Evolutionary conservation across 2,797 vertebrate species (phyloP).

Genomic region (Bovichtus variegatus): DNA sequence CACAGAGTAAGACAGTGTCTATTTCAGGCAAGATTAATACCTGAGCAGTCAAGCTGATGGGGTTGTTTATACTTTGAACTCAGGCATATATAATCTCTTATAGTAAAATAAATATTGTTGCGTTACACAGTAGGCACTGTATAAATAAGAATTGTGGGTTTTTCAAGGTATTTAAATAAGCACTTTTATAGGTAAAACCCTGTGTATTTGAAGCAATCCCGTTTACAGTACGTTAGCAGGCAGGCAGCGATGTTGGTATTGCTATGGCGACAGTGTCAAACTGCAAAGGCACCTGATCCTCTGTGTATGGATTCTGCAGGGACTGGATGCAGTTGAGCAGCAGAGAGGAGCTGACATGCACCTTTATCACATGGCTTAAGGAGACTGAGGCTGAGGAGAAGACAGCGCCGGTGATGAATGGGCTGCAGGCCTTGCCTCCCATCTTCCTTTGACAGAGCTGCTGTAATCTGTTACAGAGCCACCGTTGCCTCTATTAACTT

Average conservation of each 20-base stretch:
- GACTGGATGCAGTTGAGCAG: constrained; percentile 81
- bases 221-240: constrained; percentile 29
- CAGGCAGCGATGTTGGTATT: constrained; percentile 39
- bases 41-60: constrained; percentile 67
- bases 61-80: constrained; percentile 76
- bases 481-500: constrained; percentile 83
- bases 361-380: constrained; percentile 85
- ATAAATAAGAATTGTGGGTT: constrained; percentile 40
- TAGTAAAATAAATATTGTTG: constrained; percentile 48
- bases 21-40: constrained; percentile 75
- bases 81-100: constrained; percentile 69
- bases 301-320: constrained; percentile 76
- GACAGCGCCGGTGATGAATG: constrained; percentile 84
- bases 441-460: constrained; percentile 82
- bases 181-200: constrained; percentile 25
- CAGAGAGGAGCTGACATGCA: constrained; percentile 82
- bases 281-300: constrained; percentile 60
- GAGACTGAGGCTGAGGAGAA: constrained; percentile 79
- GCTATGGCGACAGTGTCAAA: constrained; percentile 52
- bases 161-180: constrained; percentile 39
- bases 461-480: constrained; percentile 86
- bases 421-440: constrained; percentile 77
- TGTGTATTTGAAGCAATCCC: constrained; percentile 16
- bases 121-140: constrained; percentile 42
- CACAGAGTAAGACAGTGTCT: constrained; percentile 55